Conservation (phyloP, 2,797 vertebrate species). For the Florisuga fusca region DNA sequence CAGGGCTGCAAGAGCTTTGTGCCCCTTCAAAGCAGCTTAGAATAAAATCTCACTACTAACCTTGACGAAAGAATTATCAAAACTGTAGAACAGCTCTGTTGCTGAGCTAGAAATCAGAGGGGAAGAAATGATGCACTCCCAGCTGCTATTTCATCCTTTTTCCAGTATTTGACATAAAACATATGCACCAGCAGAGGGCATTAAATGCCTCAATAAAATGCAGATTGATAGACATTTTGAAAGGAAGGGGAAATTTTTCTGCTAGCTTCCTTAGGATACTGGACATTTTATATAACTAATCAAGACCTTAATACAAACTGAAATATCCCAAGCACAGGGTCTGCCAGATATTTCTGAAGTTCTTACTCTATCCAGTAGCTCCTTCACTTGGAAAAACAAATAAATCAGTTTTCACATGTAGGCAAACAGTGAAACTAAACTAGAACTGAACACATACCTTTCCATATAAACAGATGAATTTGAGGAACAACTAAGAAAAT, state of each 20-base stretch:
- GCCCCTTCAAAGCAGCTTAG: not conserved
- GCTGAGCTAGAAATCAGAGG: not conserved
- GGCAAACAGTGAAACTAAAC: not conserved
- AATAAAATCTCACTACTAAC: not conserved
- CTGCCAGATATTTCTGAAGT: not conserved
- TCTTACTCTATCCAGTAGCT: not conserved
- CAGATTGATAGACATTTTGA: not conserved
- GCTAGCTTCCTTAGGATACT: not conserved
- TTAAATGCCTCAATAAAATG: not conserved
- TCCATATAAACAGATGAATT: not conserved
- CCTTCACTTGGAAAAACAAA: not conserved
- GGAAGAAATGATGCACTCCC: not conserved
- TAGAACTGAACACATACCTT: not conserved
- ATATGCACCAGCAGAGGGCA: slow-evolving; percentile 44
- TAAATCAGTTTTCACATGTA: not conserved
- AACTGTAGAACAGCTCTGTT: not conserved
- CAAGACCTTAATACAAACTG: not conserved
- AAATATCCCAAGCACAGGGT: not conserved
- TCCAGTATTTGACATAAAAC: not conserved
- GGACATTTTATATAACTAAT: not conserved
- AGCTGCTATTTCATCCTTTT: not conserved
- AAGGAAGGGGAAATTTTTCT: not conserved
- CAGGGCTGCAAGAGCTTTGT: not conserved
- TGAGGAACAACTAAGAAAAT: not conserved
- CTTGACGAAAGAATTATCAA: not conserved